Evolutionary conservation across 1,140 invertebrate genomes (phyloP).

Genomic region (Drosophila gunungcola): DNA sequence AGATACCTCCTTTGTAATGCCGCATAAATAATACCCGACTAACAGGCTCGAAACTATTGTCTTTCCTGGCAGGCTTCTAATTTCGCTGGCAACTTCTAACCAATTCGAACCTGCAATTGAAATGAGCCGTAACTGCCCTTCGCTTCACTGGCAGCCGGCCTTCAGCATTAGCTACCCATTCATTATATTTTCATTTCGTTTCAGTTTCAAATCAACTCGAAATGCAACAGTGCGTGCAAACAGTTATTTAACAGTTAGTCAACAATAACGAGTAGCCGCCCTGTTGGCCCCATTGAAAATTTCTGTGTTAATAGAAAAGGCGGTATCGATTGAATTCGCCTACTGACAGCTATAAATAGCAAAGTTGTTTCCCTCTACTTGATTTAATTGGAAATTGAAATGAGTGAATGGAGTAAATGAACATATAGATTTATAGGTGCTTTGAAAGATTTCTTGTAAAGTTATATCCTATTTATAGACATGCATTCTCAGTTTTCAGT

Average conservation of each 20-base stretch:
- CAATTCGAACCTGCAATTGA: conserved; percentile 36
- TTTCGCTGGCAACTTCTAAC: conserved; percentile 19
- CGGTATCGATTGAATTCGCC: conserved; percentile 28
- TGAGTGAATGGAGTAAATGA: no score
- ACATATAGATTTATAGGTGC: no score
- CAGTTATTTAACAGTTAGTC: conserved; percentile 33
- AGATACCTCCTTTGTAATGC: conserved; percentile 20
- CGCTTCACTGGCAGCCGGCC: conserved; percentile 2
- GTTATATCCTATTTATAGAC: no score
- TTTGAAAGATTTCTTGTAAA: no score
- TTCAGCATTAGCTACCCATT: conserved; percentile 4
- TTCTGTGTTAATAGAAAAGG: conserved; percentile 31
- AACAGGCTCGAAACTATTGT: conserved; percentile 21
- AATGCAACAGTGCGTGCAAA: conserved; percentile 40
- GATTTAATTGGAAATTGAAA: conserved; percentile 27
- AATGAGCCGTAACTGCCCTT: conserved; percentile 22
- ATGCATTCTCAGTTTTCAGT: no score
- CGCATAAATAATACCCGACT: conserved; percentile 14
- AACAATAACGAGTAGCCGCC: conserved; percentile 38
- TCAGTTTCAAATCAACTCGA: conserved; percentile 33
- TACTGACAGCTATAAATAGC: conserved; percentile 26
- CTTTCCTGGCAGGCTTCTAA: conserved; percentile 6
- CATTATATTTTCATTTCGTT: conserved; percentile 42
- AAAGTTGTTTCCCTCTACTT: conserved; percentile 3
- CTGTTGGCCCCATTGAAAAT: conserved; percentile 29